Base-by-base conservation (phyloP, 2,797 vertebrate species). In the Enteromius afrohamiltoni region DNA sequence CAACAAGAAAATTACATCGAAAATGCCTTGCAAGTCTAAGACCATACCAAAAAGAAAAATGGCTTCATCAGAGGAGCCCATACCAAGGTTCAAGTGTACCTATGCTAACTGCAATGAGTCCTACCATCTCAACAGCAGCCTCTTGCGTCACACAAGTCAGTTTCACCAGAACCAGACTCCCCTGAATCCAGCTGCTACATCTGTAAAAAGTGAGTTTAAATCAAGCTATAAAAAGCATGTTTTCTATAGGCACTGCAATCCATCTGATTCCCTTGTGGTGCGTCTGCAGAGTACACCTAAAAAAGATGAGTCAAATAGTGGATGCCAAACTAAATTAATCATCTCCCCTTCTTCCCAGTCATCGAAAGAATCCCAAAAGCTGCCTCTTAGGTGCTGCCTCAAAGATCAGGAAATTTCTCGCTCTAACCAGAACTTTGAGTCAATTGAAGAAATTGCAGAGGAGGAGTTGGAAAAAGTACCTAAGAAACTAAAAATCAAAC, bases 41-140 rank as follows among this genome's bases (percentile, higher is more conserved):
- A 73, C 34, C 70, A 82, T 53, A 31, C 62, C 77, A 73, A 85
- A 85, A 85, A 60, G 49, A 29, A 53, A 47, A 10, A 58, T 1
- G 21, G 55, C 77, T 21, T 79, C 70, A 29, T 89, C 87, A 0
- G 95, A 96, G 64, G 95, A 95, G 68, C 95, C 95, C 68, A 93
- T 95, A 85, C 94, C 93, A 0, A 94, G 95, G 45, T 98, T 95
- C 88, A 95, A 95, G 87, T 99, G 98, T 91, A 96, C 93, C 85
- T 95, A 94, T 87, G 93, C 95, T 10, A 96, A 96, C 34, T 99
- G 98, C 78, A 92, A 86, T 17, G 95, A 96, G 83, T 94, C 94
- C 1, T 99, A 98, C 92, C 97, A 96, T 89, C 95, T 97, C 1
- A 97, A 97, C 85, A 96, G 95, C 93, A 97, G 96, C 89, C 91